A percentile compares a stretch with the other conserved stretches of the same genome.
phyloP scores from a whole-genome alignment of 2,888 invertebrate species.

The Leptinotarsa juncta region DNA sequence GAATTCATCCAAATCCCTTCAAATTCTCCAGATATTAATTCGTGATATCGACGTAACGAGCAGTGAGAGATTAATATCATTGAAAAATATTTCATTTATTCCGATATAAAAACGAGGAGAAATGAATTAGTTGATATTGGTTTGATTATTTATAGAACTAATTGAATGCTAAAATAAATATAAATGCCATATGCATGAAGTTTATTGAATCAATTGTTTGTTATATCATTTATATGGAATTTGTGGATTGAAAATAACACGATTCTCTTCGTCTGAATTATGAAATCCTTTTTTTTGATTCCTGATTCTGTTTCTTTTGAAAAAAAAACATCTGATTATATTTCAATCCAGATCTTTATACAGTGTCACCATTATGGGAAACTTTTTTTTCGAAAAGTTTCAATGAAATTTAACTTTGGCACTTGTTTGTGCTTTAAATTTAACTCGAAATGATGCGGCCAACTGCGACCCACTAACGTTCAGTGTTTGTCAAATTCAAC shows the following conservation, averaged over 20 bases:
- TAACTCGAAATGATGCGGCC: too few relatives aligned
- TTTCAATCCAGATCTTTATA: too few relatives aligned
- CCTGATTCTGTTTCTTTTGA: not conserved
- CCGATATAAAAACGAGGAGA: not conserved
- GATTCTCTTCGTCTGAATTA: not conserved
- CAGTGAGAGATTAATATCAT: conserved; percentile 1
- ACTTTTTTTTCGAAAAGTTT: too few relatives aligned
- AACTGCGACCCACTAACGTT: too few relatives aligned
- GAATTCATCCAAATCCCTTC: conserved; percentile 24
- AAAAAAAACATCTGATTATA: too few relatives aligned
- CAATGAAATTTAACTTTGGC: too few relatives aligned
- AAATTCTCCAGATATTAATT: conserved; percentile 16
- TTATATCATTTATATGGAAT: not conserved
- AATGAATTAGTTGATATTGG: not conserved
- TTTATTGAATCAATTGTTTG: not conserved
- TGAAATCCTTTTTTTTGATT: not conserved
- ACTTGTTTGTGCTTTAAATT: too few relatives aligned
- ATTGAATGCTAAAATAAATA: not conserved
- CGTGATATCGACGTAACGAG: not conserved
- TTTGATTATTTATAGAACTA: not conserved
- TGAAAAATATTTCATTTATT: conserved; percentile 7
- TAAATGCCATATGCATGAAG: not conserved
- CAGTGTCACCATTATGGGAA: too few relatives aligned
- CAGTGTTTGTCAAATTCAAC: too few relatives aligned
- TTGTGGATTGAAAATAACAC: not conserved